Base-by-base conservation (phyloP, 2,113 vertebrate genomes). In the Cynopterus brachyotis region DNA sequence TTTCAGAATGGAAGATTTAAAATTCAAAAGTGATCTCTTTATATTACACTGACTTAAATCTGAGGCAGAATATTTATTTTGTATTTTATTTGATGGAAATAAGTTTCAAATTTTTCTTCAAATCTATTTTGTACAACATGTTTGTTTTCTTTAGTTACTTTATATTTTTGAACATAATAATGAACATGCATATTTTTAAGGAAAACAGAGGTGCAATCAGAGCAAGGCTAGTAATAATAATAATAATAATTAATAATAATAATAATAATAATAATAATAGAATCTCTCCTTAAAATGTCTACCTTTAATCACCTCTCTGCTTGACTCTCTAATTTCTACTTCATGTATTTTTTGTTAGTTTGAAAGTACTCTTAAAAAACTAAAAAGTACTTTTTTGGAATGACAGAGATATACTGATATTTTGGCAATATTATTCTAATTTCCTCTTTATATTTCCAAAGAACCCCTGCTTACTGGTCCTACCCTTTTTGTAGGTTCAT, bases 1-100 rank as follows among this genome's bases (percentile, higher is more conserved):
- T 94, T 93, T 73, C 32, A 88, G 72, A 91, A 94, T 10, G 22
- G 35, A 89, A 24, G 28, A 89, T 57, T 87, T 53, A 92, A 95
- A 91, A 76, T 72, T 94, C 53, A 30, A 40, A 78, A 91, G 60
- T 62, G 37, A 89, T 42, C 32, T 94, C 22, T 81, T 78, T 85
- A 2, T 30, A 85, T n/a, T 66, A 35, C 17, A 19, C 26, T 45
- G 60, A 55, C 40, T 53, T 76, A 66, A 82, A 66, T 80, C 47
- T n/a, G 22, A 95, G 5, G 55, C 1, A 37, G 32, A 80, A 60
- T 84, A 62, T 16, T 50, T 91, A 82, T 66, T 92, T 73, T 94
- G 26, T 76, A 82, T 94, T 93, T 91, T 84, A 83, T 30, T 37
- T 57, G 42, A 84, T 69, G 20, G 16, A 73, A 57, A 60, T 32